Evolutionary conservation across 2,888 invertebrate species (phyloP).

Genomic region (Athetis lepigone): DNA sequence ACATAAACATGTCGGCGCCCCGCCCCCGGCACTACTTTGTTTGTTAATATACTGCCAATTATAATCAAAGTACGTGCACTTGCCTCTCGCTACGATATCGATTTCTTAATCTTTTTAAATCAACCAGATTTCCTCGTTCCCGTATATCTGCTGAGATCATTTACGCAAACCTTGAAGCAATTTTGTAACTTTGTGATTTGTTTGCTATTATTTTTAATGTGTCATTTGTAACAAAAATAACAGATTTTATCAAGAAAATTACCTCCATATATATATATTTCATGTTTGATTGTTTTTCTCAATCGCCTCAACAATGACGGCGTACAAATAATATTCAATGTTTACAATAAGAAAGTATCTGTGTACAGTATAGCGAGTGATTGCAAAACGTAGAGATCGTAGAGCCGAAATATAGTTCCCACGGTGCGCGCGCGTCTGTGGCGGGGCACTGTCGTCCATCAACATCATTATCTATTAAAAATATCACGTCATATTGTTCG

Average conservation of each 20-base stretch:
- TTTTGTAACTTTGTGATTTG: constrained; percentile 53
- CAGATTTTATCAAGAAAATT: constrained; percentile 13
- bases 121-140: constrained; percentile 76
- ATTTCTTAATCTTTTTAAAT: constrained; percentile 84
- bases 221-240: constrained; percentile 25
- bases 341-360: constrained; percentile 71
- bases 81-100: constrained; percentile 78
- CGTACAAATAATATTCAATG: constrained; percentile 60
- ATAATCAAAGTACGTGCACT: constrained; percentile 82
- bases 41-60: constrained; percentile 88
- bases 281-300: constrained; percentile 2
- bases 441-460: constrained; percentile 86
- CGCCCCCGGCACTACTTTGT: constrained; percentile 87
- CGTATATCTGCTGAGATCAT: constrained; percentile 66
- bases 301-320: constrained; percentile 21
- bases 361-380: constrained; percentile 76
- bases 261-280: constrained; percentile 13
- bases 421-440: constrained; percentile 81
- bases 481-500: constrained; percentile 90
- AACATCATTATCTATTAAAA: constrained; percentile 90
- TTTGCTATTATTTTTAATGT: constrained; percentile 43
- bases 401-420: constrained; percentile 87
- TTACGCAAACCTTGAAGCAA: constrained; percentile 58
- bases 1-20: constrained; percentile 87
- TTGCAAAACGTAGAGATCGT: constrained; percentile 84